phyloP scores from a whole-genome alignment of 37 sponge, comb jelly and placozoan genomes.

The Ephydatia muelleri region DNA sequence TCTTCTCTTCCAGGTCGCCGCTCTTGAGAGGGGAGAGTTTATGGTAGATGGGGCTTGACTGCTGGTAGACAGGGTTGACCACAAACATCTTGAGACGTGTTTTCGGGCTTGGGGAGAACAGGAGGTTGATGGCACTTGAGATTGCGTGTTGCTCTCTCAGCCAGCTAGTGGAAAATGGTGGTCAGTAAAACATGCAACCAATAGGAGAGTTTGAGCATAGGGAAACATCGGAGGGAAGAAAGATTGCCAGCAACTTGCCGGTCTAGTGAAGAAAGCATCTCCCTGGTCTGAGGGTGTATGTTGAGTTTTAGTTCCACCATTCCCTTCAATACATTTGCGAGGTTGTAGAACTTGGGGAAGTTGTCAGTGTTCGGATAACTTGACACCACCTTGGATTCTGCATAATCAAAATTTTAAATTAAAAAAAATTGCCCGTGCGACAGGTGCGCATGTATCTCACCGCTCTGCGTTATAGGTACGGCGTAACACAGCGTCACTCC shows the following conservation, averaged over 20 bases:
- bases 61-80: slow-evolving; percentile 55
- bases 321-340: background rate
- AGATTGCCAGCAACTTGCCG: slow-evolving; percentile 24
- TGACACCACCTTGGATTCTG: slow-evolving; percentile 33
- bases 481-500: slow-evolving; percentile 44
- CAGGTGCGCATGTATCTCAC: background rate
- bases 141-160: slow-evolving; percentile 64
- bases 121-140: slow-evolving; percentile 39
- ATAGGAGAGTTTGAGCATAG: background rate
- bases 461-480: slow-evolving; percentile 42
- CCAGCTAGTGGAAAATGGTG: slow-evolving; percentile 35
- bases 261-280: slow-evolving; percentile 59
- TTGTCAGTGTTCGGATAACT: slow-evolving; percentile 19
- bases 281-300: slow-evolving; percentile 58
- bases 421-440: background rate
- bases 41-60: background rate
- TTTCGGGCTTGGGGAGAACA: slow-evolving; percentile 47
- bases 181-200: no score
- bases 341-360: slow-evolving; percentile 49
- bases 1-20: background rate
- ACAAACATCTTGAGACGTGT: slow-evolving; percentile 35
- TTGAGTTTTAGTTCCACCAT: slow-evolving; percentile 9
- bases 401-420: background rate
- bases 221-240: background rate
- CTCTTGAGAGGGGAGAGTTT: background rate